Percentiles rank a stretch among this genome's conserved stretches.
phyloP scores from a whole-genome alignment of 2,797 vertebrate species.

The Dromococcyx pavoninus region DNA sequence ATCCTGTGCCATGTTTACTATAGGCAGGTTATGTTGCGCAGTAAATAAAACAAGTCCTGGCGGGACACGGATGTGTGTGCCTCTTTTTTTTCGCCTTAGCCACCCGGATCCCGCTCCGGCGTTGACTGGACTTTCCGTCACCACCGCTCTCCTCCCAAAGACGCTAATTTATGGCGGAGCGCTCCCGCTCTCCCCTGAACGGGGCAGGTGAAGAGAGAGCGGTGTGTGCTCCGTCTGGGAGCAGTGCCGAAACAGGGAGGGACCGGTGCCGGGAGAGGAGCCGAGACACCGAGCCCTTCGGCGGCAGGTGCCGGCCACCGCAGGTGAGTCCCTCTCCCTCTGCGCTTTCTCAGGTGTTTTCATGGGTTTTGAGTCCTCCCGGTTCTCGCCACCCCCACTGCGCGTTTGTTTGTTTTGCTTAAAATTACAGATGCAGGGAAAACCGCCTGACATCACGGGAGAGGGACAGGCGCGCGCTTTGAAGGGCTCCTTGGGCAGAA shows the following conservation, averaged over 20 bases:
- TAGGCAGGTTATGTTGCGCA: conserved; percentile 12
- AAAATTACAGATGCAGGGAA: conserved; percentile 82
- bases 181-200: background rate
- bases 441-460: conserved; percentile 83
- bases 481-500: conserved; percentile 81
- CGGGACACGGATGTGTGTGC: background rate
- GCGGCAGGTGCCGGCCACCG: background rate
- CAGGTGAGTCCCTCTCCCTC: conserved; percentile 25
- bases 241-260: no score
- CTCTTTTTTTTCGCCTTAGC: background rate
- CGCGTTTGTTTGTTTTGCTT: conserved; percentile 77
- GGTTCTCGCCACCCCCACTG: background rate
- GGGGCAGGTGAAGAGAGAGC: background rate
- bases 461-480: conserved; percentile 78
- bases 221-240: no score
- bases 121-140: background rate
- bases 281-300: background rate
- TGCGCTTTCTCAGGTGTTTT: background rate
- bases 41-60: conserved; percentile 20
- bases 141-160: background rate
- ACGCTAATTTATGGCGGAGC: background rate
- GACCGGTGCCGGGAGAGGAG: background rate
- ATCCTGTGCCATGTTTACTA: conserved; percentile 56
- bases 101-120: background rate
- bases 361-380: conserved; percentile 15